phyloP scores from a whole-genome alignment of 2,888 invertebrate genomes.

The Drosophila rellima region DNA sequence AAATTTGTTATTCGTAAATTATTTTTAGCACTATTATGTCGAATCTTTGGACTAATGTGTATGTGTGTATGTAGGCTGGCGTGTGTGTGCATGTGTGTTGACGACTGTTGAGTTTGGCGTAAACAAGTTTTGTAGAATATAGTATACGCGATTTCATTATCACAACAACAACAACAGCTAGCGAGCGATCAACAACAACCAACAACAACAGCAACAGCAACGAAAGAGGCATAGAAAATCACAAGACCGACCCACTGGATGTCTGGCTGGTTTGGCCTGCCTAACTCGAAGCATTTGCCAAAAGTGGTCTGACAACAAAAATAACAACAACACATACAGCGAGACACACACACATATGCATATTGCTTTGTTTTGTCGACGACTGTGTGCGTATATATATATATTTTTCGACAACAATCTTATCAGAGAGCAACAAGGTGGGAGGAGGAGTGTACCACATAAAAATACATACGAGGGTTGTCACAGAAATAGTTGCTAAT shows the following conservation, averaged over 20 bases:
- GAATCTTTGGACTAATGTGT: slow-evolving; percentile 55
- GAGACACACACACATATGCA: slow-evolving; percentile 5
- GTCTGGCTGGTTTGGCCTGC: slow-evolving; percentile 17
- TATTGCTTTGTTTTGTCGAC: slow-evolving; percentile 45
- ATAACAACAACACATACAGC: slow-evolving; percentile 20
- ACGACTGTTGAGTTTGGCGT: slow-evolving; percentile 61
- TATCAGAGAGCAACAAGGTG: slow-evolving; percentile 50
- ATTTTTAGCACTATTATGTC: slow-evolving; percentile 65
- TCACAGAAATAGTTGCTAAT: slow-evolving; percentile 12
- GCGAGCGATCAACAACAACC: slow-evolving; percentile 9
- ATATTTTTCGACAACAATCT: slow-evolving; percentile 64
- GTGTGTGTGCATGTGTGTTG: slow-evolving; percentile 33
- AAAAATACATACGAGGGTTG: slow-evolving; percentile 42
- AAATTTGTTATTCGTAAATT: slow-evolving; percentile 33
- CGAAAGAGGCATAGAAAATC: slow-evolving; percentile 53
- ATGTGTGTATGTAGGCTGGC: slow-evolving; percentile 41
- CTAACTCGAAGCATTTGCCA: slow-evolving; percentile 53
- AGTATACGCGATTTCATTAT: slow-evolving; percentile 71
- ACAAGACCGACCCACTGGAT: slow-evolving; percentile 71
- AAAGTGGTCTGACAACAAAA: slow-evolving; percentile 56
- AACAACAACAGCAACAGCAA: slow-evolving; percentile 23
- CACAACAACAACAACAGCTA: slow-evolving; percentile 50
- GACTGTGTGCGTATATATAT: slow-evolving; percentile 22
- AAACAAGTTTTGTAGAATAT: slow-evolving; percentile 80
- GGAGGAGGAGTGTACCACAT: slow-evolving; percentile 16